Percentiles rank a stretch among this genome's conserved stretches.
These are phyloP conservation scores for Axea sp. DNA, from an alignment of 2,888 invertebrate species.

Conservation along the genomic window DNA sequence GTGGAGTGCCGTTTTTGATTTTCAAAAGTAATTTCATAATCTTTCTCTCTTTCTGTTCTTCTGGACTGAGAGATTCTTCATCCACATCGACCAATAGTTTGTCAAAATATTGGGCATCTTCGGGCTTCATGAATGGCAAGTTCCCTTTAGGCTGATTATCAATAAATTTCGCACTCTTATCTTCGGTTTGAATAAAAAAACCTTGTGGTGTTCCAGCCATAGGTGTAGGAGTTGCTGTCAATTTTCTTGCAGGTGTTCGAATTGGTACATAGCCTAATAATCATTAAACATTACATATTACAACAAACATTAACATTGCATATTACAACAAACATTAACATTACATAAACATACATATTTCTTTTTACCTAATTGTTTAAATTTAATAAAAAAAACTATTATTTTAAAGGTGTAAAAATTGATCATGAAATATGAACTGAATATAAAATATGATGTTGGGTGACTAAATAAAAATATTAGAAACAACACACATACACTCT, in stretches of 20 bases:
- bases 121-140: constrained; percentile 99
- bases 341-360: too few relatives aligned
- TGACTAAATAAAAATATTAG: too few relatives aligned
- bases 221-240: constrained; percentile 99
- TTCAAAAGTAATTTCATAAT: constrained; percentile 99
- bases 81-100: constrained; percentile 98
- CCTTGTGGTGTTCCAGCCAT: constrained; percentile 94
- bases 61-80: constrained; percentile 95
- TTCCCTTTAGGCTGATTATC: constrained; percentile 99
- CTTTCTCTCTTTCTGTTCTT: constrained; percentile 98
- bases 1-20: constrained; percentile 99
- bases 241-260: constrained; percentile 97
- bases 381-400: too few relatives aligned
- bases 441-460: too few relatives aligned
- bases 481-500: too few relatives aligned
- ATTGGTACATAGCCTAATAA: constrained; percentile 92
- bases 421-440: too few relatives aligned
- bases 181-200: constrained; percentile 96
- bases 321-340: too few relatives aligned
- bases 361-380: too few relatives aligned
- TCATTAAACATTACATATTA: too few relatives aligned
- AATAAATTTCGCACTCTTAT: constrained; percentile 91
- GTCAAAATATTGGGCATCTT: constrained; percentile 98
- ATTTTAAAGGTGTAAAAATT: too few relatives aligned
- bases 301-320: too few relatives aligned